phyloP scores from a whole-genome alignment of 2,888 invertebrate species.

The Acronicta leporina region DNA sequence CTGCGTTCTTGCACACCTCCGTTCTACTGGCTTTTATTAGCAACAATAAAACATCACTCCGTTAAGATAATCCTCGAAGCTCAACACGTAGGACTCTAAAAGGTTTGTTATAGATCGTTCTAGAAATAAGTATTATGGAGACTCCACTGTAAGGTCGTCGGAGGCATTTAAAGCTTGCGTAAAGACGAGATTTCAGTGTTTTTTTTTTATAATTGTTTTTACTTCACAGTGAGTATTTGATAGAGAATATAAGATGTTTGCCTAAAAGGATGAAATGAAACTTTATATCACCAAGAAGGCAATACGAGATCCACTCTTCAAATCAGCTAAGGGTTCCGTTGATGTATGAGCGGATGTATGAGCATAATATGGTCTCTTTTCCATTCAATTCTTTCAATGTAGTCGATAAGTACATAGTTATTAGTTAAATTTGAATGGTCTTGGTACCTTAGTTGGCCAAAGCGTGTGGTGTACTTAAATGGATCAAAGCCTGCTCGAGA shows the following conservation, averaged over 20 bases:
- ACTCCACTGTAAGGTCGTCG: slow-evolving; percentile 5
- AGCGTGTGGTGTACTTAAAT: too few relatives aligned
- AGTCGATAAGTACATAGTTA: too few relatives aligned
- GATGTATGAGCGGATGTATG: too few relatives aligned
- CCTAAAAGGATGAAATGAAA: too few relatives aligned
- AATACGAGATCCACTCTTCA: too few relatives aligned
- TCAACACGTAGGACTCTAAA: slow-evolving; percentile 39
- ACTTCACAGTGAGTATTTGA: background rate
- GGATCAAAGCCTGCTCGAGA: too few relatives aligned
- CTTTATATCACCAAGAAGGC: too few relatives aligned
- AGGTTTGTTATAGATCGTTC: slow-evolving; percentile 40
- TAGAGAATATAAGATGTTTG: background rate
- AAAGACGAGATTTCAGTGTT: background rate
- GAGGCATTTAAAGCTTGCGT: slow-evolving; percentile 2
- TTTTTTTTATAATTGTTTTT: background rate
- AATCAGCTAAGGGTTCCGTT: too few relatives aligned
- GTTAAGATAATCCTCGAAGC: slow-evolving; percentile 63
- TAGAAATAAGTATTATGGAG: slow-evolving; percentile 21
- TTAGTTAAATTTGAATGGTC: too few relatives aligned
- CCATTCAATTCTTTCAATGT: too few relatives aligned
- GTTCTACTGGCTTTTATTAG: slow-evolving; percentile 68
- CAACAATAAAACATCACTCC: slow-evolving; percentile 70
- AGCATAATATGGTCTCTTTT: too few relatives aligned
- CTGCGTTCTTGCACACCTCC: slow-evolving; percentile 57
- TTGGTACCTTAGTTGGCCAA: too few relatives aligned